Percentiles rank a stretch among this genome's conserved stretches.
Conservation (phyloP, 2,888 invertebrate genomes). For the Tachystola acroxantha region DNA sequence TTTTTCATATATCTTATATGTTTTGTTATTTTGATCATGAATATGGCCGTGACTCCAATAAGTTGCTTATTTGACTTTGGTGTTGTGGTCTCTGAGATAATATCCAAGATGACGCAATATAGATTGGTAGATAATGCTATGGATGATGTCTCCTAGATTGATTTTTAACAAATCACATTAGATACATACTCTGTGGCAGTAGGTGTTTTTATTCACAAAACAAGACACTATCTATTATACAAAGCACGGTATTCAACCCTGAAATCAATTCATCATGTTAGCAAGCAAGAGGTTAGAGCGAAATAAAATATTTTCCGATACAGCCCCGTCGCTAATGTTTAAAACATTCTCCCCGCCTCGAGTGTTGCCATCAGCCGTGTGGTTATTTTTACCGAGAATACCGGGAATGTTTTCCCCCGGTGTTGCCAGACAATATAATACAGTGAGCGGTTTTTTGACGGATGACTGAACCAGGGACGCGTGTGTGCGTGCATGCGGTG, state of each 20-base stretch:
- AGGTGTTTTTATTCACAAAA: too few relatives aligned
- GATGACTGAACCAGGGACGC: slow-evolving; percentile 46
- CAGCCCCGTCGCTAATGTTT: slow-evolving; percentile 54
- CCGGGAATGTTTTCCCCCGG: slow-evolving; percentile 20
- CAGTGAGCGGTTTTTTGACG: slow-evolving; percentile 60
- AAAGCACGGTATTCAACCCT: slow-evolving; percentile 19
- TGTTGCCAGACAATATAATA: slow-evolving; percentile 45
- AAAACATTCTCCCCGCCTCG: slow-evolving; percentile 44
- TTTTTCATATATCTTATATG: slow-evolving; percentile 19
- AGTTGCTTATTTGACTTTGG: slow-evolving; percentile 15
- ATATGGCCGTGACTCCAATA: slow-evolving; percentile 25
- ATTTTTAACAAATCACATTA: too few relatives aligned
- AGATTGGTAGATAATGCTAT: too few relatives aligned
- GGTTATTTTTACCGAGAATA: slow-evolving; percentile 17
- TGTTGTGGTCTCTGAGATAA: too few relatives aligned
- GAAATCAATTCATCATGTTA: slow-evolving; percentile 44
- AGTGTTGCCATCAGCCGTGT: slow-evolving; percentile 24
- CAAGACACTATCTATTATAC: too few relatives aligned
- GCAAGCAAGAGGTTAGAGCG: too few relatives aligned
- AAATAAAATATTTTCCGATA: slow-evolving; percentile 38
- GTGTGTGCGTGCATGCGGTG: slow-evolving; percentile 12
- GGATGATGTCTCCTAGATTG: too few relatives aligned
- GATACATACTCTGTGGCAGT: too few relatives aligned
- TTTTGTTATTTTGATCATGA: slow-evolving; percentile 25
- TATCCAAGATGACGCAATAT: too few relatives aligned